phyloP scores from a whole-genome alignment of 2,888 invertebrate genomes.

The Poecilobothrus nobilitatus region DNA sequence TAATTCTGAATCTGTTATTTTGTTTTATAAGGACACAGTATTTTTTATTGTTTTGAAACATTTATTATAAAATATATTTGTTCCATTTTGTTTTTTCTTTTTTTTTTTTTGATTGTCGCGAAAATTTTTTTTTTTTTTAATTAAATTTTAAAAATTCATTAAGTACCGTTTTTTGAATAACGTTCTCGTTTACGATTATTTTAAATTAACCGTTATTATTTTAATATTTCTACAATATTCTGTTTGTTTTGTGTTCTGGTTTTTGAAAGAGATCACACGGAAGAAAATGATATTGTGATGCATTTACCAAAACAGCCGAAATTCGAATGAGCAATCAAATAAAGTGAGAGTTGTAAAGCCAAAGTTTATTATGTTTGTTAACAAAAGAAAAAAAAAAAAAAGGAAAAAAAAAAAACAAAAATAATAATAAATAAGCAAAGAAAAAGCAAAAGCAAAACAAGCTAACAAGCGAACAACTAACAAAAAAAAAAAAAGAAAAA shows the following conservation, averaged over 20 bases:
- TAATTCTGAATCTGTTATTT: too few species aligned
- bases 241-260: not conserved
- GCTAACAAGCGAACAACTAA: constrained; percentile 28
- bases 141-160: too few species aligned
- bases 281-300: constrained; percentile 23
- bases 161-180: not conserved
- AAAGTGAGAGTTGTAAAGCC: constrained; percentile 37
- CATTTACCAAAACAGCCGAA: constrained; percentile 42
- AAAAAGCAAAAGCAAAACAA: constrained; percentile 27
- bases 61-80: too few species aligned
- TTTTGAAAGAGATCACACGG: not conserved
- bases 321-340: constrained; percentile 32
- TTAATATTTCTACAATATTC: too few species aligned
- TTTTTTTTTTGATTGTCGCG: too few species aligned
- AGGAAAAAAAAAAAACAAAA: constrained; percentile 21
- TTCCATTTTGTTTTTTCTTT: too few species aligned
- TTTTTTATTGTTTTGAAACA: too few species aligned
- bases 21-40: too few species aligned
- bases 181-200: not conserved
- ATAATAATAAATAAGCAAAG: constrained; percentile 30
- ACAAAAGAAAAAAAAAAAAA: constrained; percentile 22
- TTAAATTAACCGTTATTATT: not conserved
- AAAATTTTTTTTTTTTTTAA: too few species aligned
- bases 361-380: constrained; percentile 22
- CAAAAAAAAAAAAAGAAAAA: constrained; percentile 26